Evolutionary conservation across 2,113 vertebrate species (phyloP).

Genomic region (Prunella fulvescens): DNA sequence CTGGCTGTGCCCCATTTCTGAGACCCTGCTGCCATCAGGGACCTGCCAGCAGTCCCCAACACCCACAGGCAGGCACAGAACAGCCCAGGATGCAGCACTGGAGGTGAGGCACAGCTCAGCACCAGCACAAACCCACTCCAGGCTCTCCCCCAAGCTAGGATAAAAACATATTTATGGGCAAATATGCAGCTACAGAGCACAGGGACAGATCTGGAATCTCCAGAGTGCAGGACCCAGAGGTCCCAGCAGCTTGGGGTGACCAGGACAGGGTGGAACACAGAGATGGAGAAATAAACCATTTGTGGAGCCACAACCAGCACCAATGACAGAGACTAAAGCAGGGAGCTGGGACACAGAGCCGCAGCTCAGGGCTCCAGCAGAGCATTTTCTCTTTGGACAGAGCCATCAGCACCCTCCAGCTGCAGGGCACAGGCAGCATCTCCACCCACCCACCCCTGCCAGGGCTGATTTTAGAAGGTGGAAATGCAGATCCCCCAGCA

Average conservation of each 20-base stretch:
- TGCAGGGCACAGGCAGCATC: background rate
- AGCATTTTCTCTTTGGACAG: fast-evolving
- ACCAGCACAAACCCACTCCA: fast-evolving
- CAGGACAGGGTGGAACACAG: fast-evolving
- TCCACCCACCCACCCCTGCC: background rate
- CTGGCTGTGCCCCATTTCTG: background rate
- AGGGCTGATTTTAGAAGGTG: background rate
- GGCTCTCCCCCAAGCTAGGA: background rate
- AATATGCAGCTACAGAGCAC: background rate
- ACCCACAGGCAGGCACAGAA: fast-evolving
- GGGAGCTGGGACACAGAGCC: fast-evolving
- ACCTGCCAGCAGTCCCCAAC: background rate
- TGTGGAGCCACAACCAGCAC: background rate
- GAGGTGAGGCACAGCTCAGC: background rate
- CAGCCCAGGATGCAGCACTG: background rate
- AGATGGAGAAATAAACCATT: background rate
- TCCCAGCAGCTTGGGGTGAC: fast-evolving
- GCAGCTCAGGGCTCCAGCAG: fast-evolving
- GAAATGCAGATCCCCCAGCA: background rate
- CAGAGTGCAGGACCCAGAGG: background rate
- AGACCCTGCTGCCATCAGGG: background rate
- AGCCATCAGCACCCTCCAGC: background rate
- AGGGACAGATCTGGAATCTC: background rate
- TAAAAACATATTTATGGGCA: background rate
- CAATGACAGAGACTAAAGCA: background rate